Evolutionary conservation across 2,888 invertebrate genomes (phyloP).

Genomic region (Hydrotaea cyrtoneurina): DNA sequence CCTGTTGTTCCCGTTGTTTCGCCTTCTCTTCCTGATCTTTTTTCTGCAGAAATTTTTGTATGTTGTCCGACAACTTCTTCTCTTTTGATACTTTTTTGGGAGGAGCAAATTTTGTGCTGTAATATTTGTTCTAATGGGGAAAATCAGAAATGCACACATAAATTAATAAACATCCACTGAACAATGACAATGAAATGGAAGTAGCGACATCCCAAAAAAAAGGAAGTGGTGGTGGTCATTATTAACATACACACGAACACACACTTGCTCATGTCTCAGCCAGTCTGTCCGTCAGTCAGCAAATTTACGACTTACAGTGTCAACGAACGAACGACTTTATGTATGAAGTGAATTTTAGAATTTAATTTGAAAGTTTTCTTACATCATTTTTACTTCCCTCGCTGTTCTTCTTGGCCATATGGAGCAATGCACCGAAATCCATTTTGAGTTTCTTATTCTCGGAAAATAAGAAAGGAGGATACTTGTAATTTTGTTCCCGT

Average conservation of each 20-base stretch:
- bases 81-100: conserved; percentile 90
- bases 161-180: conserved; percentile 7
- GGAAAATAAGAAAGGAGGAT: background rate
- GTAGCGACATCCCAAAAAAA: background rate
- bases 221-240: background rate
- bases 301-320: conserved; percentile 26
- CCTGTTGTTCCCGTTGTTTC: conserved; percentile 84
- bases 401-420: conserved; percentile 84
- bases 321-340: conserved; percentile 17
- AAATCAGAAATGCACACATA: background rate
- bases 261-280: conserved; percentile 6
- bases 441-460: conserved; percentile 72
- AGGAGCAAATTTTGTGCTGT: conserved; percentile 90
- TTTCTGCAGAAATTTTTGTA: conserved; percentile 90
- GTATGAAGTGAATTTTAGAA: background rate
- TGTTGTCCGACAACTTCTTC: conserved; percentile 87
- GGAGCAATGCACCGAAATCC: conserved; percentile 85
- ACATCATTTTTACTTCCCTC: conserved; percentile 78
- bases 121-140: conserved; percentile 82
- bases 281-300: too few relatives aligned
- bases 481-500: background rate
- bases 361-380: conserved; percentile 63
- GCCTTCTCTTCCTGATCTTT: conserved; percentile 90
- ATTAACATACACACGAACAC: background rate
- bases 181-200: background rate